Base-by-base conservation (phyloP, 2,888 invertebrate genomes). In the Drosophila lacicola region DNA sequence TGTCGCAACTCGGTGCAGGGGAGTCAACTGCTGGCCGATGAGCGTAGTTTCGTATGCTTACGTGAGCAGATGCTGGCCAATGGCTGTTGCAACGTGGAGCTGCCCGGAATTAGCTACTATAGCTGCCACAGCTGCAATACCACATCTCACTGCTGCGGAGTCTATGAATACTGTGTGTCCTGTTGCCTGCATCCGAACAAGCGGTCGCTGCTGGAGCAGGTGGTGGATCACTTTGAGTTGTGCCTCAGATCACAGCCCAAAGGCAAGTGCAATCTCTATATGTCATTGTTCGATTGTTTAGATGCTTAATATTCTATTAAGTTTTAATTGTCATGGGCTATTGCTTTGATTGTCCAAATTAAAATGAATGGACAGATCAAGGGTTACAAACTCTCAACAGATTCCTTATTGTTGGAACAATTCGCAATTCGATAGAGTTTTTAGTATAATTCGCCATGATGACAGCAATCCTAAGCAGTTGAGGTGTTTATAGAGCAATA, bases 1-100 rank as follows among this genome's bases (percentile, higher is more conserved):
- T 97, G 97, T 89, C 94, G 97, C 74, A 98, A 98, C 92, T 98
- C 98, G 5, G 94, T 98, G 10, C 98, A 98, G 93, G 98, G 98
- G 29, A 96, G 96, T 92, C 94, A 94, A 25, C 93, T 97, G 47
- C 95, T 98, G 85, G 97, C 97, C 36, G 98, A 98, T 93, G 98
- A 98, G 88, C 94, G 95, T 93, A 98, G 98, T 10, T 97, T 95
- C 92, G 95, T 98, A 1, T 98, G 98, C 91, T 94, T 94, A 49
- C 94, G 98, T 68, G 94, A 94, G 70, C 95, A 97, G 85, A 93
- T 98, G 54, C 92, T 96, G 70, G 94, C 94, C 51, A 96, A 95
- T 89, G 98, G 98, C 3, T 98, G 98, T 90, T 98, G 98, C 91
- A 95, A 96, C 87, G 91, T 94, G n/a, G 95, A 95, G 34, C 93